phyloP scores from a whole-genome alignment of 2,113 vertebrate species.

The Aplodontia rufa region DNA sequence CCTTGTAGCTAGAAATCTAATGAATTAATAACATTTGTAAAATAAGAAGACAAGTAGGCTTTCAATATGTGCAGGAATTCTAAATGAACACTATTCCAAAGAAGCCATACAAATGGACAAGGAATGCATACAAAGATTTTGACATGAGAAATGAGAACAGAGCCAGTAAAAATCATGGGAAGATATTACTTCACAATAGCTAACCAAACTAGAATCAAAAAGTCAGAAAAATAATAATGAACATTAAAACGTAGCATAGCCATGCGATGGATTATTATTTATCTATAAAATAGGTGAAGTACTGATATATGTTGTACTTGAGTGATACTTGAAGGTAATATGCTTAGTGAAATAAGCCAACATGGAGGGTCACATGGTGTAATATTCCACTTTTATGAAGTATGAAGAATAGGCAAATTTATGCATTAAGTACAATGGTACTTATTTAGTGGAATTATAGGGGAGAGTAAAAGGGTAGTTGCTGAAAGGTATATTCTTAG shows the following conservation, averaged over 20 bases:
- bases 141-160: neutral
- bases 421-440: neutral
- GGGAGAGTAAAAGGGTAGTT: neutral
- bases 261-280: neutral
- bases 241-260: neutral
- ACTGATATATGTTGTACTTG: neutral
- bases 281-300: neutral
- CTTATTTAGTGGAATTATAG: neutral
- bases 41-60: neutral
- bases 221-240: neutral
- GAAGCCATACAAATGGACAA: neutral
- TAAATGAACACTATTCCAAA: neutral
- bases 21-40: neutral
- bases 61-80: neutral
- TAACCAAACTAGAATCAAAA: neutral
- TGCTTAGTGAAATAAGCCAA: neutral
- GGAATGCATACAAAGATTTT: neutral
- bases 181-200: neutral
- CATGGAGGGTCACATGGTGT: neutral
- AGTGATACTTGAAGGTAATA: neutral
- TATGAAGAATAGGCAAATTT: neutral
- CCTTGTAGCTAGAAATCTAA: too few relatives aligned
- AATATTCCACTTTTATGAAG: neutral
- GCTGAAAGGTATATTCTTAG: neutral
- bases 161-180: neutral